These are phyloP conservation scores for Erpornis zantholeuca DNA, from an alignment of 2,113 vertebrate species.

Conservation along the genomic window DNA sequence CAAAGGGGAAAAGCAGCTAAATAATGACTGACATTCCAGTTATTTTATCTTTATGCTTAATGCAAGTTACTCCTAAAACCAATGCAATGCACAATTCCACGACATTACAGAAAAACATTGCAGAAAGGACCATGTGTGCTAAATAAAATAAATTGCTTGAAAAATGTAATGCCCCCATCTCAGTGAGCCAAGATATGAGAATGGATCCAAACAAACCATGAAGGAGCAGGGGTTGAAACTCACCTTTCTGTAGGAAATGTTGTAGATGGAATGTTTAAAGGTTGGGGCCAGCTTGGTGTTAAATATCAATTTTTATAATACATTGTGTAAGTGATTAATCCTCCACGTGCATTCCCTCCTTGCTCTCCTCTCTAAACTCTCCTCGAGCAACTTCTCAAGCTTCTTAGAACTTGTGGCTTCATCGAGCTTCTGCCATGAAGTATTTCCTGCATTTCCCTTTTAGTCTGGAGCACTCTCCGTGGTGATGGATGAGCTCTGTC, in stretches of 20 bases:
- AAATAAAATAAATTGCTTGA: background rate
- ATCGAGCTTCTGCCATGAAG: background rate
- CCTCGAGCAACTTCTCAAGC: background rate
- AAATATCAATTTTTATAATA: background rate
- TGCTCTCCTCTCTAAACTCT: background rate
- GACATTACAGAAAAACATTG: background rate
- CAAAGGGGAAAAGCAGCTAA: conserved; percentile 1
- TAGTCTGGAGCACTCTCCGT: background rate
- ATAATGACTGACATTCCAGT: conserved; percentile 2
- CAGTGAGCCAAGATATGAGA: background rate
- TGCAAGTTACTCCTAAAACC: background rate
- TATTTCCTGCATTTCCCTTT: background rate
- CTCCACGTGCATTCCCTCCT: background rate
- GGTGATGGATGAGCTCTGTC: background rate
- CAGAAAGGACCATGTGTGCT: background rate
- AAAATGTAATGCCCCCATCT: background rate
- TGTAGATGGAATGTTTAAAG: background rate
- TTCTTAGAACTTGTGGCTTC: background rate
- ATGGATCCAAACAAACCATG: background rate
- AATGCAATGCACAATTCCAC: background rate
- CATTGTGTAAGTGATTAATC: background rate
- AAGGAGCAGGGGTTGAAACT: background rate
- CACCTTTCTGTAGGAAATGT: background rate
- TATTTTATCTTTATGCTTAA: background rate
- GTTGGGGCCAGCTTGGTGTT: background rate